Base-by-base conservation (phyloP, 2,888 invertebrate genomes). In the Sphecodes monilicornis region DNA sequence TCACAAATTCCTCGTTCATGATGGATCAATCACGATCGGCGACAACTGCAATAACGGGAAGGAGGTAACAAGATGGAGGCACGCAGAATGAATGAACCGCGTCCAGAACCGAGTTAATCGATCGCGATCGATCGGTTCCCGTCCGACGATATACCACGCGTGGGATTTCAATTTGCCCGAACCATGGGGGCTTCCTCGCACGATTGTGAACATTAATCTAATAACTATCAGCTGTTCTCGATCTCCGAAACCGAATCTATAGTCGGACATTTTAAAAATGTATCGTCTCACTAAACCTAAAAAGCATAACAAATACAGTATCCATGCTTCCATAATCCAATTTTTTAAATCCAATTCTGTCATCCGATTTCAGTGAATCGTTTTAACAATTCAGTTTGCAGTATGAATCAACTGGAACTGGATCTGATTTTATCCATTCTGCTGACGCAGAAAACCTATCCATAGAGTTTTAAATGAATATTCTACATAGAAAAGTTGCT, bases 131-230 rank as follows among this genome's bases (percentile, higher is more conserved):
- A 85, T 86, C 88, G 88, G 86, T 90, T 73, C 69, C 68, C 80
- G 71, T 68, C 57, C 76, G 72, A 36, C 79, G 68, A 80, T 80
- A 75, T 74, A 78, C 82, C 80, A 78, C 84, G 83, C 83, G 86
- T 81, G 82, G 87, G 81, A 86, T 90, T 90, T 90, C 90, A 86
- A 90, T 90, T 88, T 88, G 78, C 74, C 72, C 79, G 85, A 81
- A 80, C 88, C 78, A 66, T 88, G 68, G 90, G 86, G 86, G 88
- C 79, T 64, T 79, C 72, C 72, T 79, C 71, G 76, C 72, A 77
- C 80, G 76, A 84, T 78, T 76, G 69, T 57, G 75, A 39, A 76
- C 80, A 88, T 86, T 85, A 82, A 84, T 90, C 84, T 72, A 72
- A 64, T 78, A 76, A 86, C 82, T 76, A 74, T 80, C 74, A 39